Evolutionary conservation across 2,888 invertebrate genomes (phyloP).

Genomic region (Tiliacea aurago): DNA sequence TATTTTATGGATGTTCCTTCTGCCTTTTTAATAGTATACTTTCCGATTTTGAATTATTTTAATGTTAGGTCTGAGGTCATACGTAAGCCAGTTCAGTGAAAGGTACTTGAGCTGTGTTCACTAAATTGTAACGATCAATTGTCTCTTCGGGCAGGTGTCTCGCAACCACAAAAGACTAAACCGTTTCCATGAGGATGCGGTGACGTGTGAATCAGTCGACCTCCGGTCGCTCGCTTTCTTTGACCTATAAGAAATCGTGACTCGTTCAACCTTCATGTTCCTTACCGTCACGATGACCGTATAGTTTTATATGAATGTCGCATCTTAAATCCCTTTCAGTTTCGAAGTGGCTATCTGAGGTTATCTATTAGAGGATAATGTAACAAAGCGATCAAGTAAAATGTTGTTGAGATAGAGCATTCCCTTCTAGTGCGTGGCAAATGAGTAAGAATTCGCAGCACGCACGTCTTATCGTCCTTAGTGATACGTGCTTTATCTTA

Average conservation of each 20-base stretch:
- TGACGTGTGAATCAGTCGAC: conserved; percentile 72
- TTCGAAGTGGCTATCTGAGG: conserved; percentile 10
- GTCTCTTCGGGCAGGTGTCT: conserved; percentile 61
- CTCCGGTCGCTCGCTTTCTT: conserved; percentile 80
- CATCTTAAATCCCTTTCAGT: conserved; percentile 42
- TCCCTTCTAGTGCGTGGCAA: conserved; percentile 46
- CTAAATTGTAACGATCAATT: conserved; percentile 67
- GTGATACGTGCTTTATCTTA: conserved; percentile 71
- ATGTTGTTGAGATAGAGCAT: conserved; percentile 49
- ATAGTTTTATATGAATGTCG: conserved; percentile 48
- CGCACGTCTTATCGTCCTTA: conserved; percentile 69
- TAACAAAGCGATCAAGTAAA: conserved; percentile 48
- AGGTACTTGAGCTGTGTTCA: conserved; percentile 68
- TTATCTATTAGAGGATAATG: conserved; percentile 29
- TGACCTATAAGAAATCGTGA: conserved; percentile 82
- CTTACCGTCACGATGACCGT: conserved; percentile 69
- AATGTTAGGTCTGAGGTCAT: conserved; percentile 74
- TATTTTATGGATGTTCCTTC: conserved; percentile 68
- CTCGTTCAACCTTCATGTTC: conserved; percentile 72
- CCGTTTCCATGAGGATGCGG: conserved; percentile 71
- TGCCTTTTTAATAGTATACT: conserved; percentile 71
- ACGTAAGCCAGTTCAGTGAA: conserved; percentile 72
- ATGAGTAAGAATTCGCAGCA: conserved; percentile 70
- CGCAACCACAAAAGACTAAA: conserved; percentile 62
- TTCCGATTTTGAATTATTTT: conserved; percentile 78